These are phyloP conservation scores for Autographa gamma DNA, from an alignment of 2,888 invertebrate species.

Conservation along the genomic window DNA sequence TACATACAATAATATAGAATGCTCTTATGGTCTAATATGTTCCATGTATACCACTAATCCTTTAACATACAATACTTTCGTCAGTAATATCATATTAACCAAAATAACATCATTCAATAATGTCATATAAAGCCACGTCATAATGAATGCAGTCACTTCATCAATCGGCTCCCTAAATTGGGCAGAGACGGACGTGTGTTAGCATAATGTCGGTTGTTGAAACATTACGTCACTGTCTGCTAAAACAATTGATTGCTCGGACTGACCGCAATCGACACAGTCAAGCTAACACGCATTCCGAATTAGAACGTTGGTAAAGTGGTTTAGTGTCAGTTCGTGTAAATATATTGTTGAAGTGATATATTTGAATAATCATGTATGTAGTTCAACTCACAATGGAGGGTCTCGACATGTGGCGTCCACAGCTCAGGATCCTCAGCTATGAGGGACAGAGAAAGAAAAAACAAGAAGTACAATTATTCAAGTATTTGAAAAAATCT, in stretches of 20 bases:
- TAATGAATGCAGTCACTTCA: slow-evolving; percentile 7
- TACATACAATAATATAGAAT: too few relatives aligned
- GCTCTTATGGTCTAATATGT: too few relatives aligned
- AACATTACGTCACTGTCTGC: slow-evolving; percentile 49
- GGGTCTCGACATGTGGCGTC: too few relatives aligned
- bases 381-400: too few relatives aligned
- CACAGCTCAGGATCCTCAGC: too few relatives aligned
- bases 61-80: too few relatives aligned
- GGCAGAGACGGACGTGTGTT: slow-evolving; percentile 33
- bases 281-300: slow-evolving; percentile 13
- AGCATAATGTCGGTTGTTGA: slow-evolving; percentile 35
- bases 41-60: too few relatives aligned
- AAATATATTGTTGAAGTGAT: not conserved
- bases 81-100: too few relatives aligned
- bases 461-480: too few relatives aligned
- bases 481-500: not conserved
- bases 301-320: slow-evolving; percentile 1
- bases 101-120: not conserved
- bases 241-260: slow-evolving; percentile 41
- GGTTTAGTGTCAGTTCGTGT: not conserved
- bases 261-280: slow-evolving; percentile 29
- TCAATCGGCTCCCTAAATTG: slow-evolving; percentile 17
- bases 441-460: too few relatives aligned
- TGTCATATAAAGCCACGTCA: not conserved
- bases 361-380: not conserved